A percentile compares a stretch with the other conserved stretches of the same genome.
Evolutionary conservation across 2,113 vertebrate species (phyloP).

Genomic region (Hucho hucho): DNA sequence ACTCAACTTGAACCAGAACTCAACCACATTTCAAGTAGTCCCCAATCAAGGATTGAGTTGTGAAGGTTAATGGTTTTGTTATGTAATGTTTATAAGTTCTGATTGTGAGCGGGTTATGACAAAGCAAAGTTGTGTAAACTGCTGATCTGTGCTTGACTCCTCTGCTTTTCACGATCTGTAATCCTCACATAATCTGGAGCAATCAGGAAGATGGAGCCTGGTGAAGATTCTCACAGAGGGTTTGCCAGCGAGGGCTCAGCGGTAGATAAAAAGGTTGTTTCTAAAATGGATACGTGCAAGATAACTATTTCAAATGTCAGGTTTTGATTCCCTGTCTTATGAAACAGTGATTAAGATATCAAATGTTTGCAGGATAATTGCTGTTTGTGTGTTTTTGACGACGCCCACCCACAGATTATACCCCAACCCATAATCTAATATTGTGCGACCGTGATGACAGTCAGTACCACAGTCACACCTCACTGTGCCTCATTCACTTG

Average conservation of each 20-base stretch:
- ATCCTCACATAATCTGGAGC: conserved; percentile 12
- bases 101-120: conserved; percentile 3
- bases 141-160: conserved; percentile 11
- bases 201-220: conserved; percentile 31
- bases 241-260: conserved; percentile 8
- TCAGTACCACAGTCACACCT: conserved; percentile 40
- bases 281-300: conserved; percentile 46
- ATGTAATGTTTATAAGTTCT: not conserved
- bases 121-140: conserved; percentile 23
- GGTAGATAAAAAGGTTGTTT: conserved; percentile 16
- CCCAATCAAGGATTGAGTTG: not conserved
- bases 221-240: conserved; percentile 6
- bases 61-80: not conserved
- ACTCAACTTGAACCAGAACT: not conserved
- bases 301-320: conserved; percentile 50
- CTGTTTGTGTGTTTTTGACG: conserved; percentile 31
- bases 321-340: conserved; percentile 43
- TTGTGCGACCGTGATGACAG: conserved; percentile 43
- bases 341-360: conserved; percentile 52
- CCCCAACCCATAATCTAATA: conserved; percentile 44
- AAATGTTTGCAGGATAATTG: conserved; percentile 51
- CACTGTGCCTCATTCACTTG: not conserved
- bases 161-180: conserved; percentile 46
- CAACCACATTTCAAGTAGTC: not conserved
- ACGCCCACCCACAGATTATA: conserved; percentile 50